A percentile compares a stretch with the other conserved stretches of the same genome.
Evolutionary conservation across 2,888 invertebrate genomes (phyloP).

Genomic region (Lithophane semibrunnea): DNA sequence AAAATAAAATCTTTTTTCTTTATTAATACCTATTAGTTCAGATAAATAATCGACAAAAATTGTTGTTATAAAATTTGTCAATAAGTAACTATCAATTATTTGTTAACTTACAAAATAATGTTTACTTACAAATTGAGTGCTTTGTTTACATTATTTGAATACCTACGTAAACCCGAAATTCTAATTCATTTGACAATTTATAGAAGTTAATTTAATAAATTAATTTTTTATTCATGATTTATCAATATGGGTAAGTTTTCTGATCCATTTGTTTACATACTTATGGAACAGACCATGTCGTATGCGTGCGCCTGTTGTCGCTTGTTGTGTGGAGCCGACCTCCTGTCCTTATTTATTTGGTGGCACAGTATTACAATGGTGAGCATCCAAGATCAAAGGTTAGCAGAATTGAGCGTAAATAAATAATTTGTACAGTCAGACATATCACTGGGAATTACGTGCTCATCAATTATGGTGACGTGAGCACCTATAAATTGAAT

Average conservation of each 20-base stretch:
- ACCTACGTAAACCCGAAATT: not conserved
- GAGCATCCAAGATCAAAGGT: conserved; percentile 41
- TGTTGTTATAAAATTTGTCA: no score
- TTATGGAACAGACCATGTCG: not conserved
- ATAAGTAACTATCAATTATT: no score
- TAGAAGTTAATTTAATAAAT: not conserved
- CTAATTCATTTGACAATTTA: not conserved
- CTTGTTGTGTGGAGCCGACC: not conserved
- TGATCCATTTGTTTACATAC: not conserved
- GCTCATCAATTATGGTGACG: conserved; percentile 36
- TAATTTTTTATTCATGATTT: not conserved
- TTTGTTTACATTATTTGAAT: not conserved
- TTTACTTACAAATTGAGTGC: not conserved
- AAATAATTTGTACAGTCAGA: conserved; percentile 55
- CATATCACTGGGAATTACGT: conserved; percentile 35
- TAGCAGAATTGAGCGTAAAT: conserved; percentile 53
- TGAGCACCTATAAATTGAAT: conserved; percentile 37
- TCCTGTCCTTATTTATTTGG: not conserved
- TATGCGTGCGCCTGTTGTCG: not conserved
- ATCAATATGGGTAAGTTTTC: not conserved
- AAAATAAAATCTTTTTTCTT: no score
- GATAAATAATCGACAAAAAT: no score
- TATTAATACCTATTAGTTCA: no score
- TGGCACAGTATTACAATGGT: conserved; percentile 10
- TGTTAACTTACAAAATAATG: no score